Percentiles rank a stretch among this genome's conserved stretches.
Evolutionary conservation across 2,888 invertebrate species (phyloP).

Genomic region (Catocala nupta): DNA sequence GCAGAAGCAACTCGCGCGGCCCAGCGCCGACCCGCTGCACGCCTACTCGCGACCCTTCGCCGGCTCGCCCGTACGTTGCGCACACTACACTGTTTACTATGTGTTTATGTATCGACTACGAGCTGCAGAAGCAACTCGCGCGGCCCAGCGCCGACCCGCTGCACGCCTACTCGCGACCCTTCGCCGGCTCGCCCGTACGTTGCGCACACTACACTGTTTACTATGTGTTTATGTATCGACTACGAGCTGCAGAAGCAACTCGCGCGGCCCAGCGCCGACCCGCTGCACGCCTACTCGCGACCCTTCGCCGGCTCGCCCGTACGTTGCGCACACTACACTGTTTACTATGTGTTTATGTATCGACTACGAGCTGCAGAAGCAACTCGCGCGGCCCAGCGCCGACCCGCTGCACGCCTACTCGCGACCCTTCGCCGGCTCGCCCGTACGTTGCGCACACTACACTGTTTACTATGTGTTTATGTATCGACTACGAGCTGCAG

Average conservation of each 20-base stretch:
- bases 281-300: conserved; percentile 86
- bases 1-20: conserved; percentile 68
- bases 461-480: no score
- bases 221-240: no score
- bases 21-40: conserved; percentile 79
- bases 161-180: conserved; percentile 88
- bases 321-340: conserved; percentile 7
- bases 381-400: conserved; percentile 88
- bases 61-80: conserved; percentile 87
- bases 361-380: conserved; percentile 94
- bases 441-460: conserved; percentile 63
- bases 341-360: no score
- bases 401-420: conserved; percentile 86
- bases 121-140: conserved; percentile 95
- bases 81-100: no score
- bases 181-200: conserved; percentile 90
- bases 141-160: conserved; percentile 79
- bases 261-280: conserved; percentile 80
- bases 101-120: conserved; percentile 78
- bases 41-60: conserved; percentile 90
- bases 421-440: conserved; percentile 91
- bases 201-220: no score
- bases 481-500: conserved; percentile 91
- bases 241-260: conserved; percentile 97
- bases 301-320: conserved; percentile 91